Conservation (phyloP, 2,888 invertebrate species). For the Hydroisotoma schaefferi region DNA sequence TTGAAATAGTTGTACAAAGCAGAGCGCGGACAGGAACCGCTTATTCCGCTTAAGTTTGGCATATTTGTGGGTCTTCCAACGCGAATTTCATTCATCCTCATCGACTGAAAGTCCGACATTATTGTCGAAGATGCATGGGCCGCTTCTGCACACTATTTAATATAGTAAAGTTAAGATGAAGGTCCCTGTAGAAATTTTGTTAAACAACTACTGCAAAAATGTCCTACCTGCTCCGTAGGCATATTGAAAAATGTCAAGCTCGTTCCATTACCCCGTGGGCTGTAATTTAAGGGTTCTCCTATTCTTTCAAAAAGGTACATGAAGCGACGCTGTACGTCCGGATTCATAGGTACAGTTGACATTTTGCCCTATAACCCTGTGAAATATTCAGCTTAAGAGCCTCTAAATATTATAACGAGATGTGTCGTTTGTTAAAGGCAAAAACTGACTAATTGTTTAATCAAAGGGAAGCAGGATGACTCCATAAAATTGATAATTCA, state of each 20-base stretch:
- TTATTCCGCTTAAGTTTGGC: constrained; percentile 21
- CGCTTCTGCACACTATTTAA: constrained; percentile 13
- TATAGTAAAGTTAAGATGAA: neutral
- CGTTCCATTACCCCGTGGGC: constrained; percentile 30
- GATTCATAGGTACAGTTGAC: neutral
- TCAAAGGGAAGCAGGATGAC: too few species aligned
- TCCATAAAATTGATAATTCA: too few species aligned
- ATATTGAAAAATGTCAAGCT: constrained; percentile 22
- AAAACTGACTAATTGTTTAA: neutral
- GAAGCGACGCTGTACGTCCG: constrained; percentile 25
- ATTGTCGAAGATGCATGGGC: constrained; percentile 14
- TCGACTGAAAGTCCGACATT: constrained; percentile 10
- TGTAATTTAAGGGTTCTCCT: constrained; percentile 38
- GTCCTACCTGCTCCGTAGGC: constrained; percentile 9
- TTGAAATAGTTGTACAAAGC: constrained; percentile 67
- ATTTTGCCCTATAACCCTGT: neutral
- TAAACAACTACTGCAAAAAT: neutral
- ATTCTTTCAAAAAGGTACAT: constrained; percentile 43
- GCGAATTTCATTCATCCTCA: neutral
- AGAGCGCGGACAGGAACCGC: constrained; percentile 21
- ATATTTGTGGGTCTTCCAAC: constrained; percentile 3
- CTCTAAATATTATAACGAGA: neutral
- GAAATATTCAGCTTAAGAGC: neutral
- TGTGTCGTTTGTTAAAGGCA: neutral
- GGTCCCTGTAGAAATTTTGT: neutral